Evolutionary conservation across 23 tunicate genomes (phyloP).

Genomic region (Oikopleura vanhoeffeni): DNA sequence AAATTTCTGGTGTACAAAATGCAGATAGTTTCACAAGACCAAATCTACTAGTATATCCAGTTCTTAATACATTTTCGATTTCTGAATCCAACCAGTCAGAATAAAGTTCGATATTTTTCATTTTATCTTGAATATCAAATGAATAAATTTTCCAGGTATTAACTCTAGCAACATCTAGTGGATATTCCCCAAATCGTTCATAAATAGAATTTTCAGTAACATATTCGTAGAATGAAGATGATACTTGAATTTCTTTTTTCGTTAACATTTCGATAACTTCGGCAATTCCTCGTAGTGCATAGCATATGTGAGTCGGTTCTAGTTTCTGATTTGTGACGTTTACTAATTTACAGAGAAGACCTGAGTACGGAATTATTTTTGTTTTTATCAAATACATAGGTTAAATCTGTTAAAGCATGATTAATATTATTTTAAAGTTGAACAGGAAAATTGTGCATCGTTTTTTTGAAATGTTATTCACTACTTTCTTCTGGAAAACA

Average conservation of each 20-base stretch:
- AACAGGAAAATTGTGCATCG: no score
- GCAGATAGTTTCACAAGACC: no score
- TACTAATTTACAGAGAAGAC: neutral
- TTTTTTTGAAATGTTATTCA: no score
- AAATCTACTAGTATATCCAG: no score
- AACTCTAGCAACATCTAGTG: neutral
- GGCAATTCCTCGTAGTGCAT: neutral
- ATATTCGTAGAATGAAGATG: neutral
- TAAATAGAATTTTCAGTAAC: neutral
- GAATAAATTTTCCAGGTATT: constrained; percentile 3
- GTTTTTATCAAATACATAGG: no score
- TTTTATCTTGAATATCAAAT: neutral
- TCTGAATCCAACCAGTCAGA: no score
- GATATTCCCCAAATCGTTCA: neutral
- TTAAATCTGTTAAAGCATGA: no score
- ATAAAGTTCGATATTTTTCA: neutral
- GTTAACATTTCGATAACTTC: neutral
- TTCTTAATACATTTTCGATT: no score
- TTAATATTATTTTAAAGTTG: no score
- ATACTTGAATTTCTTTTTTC: neutral
- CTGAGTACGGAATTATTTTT: no score
- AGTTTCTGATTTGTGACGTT: neutral
- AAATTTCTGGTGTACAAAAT: no score
- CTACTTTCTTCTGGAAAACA: no score
- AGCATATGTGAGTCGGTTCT: neutral